Evolutionary conservation across 2,888 invertebrate genomes (phyloP).

Genomic region (Helobdella robusta): DNA sequence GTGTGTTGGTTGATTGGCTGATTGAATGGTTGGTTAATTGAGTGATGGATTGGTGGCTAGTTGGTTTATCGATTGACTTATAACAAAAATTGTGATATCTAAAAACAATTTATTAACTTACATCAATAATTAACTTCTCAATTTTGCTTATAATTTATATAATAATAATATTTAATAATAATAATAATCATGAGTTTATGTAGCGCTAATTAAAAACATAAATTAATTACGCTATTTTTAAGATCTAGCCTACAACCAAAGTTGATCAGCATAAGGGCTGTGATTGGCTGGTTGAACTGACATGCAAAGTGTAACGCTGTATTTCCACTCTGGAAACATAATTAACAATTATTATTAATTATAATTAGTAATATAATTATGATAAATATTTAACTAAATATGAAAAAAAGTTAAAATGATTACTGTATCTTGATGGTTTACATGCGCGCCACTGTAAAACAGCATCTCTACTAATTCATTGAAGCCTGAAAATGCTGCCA

Average conservation of each 20-base stretch:
- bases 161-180: no score
- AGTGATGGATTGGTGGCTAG: no score
- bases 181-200: no score
- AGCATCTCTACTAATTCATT: conserved; percentile 18
- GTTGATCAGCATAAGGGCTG: conserved; percentile 11
- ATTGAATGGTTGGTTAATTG: no score
- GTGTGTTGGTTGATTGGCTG: no score
- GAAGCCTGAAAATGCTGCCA: conserved; percentile 18
- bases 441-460: background rate
- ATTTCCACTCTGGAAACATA: conserved; percentile 20
- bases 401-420: background rate
- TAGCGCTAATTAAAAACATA: no score
- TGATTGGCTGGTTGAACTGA: conserved; percentile 20
- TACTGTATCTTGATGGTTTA: conserved; percentile 21
- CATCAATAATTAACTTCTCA: no score
- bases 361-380: background rate
- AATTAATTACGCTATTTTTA: conserved; percentile 10
- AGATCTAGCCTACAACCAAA: conserved; percentile 5
- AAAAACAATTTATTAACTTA: no score
- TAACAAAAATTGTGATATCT: no score
- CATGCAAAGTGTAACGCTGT: conserved; percentile 21
- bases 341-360: background rate
- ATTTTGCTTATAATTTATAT: no score
- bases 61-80: no score
- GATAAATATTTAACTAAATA: background rate